A percentile compares a stretch with the other conserved stretches of the same genome.
Evolutionary conservation across 30 jellyfish, hydroid and myxozoan genomes (phyloP).

Genomic region (Turritopsis dohrnii): DNA sequence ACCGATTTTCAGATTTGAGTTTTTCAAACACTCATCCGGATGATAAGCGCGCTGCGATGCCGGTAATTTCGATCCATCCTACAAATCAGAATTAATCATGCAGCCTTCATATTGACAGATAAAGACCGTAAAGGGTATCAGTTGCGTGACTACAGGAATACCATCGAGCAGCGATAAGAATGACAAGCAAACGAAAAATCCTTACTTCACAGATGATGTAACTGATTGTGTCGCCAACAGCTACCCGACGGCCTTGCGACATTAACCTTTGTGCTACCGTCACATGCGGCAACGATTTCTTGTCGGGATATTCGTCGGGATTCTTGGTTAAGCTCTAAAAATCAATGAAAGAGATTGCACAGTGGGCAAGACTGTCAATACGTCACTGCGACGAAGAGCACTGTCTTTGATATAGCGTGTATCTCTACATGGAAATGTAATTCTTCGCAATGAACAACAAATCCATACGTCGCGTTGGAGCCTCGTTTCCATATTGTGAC

Average conservation of each 20-base stretch:
- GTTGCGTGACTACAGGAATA: background rate
- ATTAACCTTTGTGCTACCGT: constrained; percentile 92
- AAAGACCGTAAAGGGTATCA: too few species aligned
- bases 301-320: constrained; percentile 93
- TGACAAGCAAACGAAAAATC: background rate
- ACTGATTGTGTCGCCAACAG: constrained; percentile 95
- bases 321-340: constrained; percentile 74
- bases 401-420: too few species aligned
- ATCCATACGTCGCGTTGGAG: too few species aligned
- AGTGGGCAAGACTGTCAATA: too few species aligned
- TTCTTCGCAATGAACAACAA: too few species aligned
- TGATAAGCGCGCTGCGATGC: constrained; percentile 97
- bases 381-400: too few species aligned
- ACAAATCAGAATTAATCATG: background rate
- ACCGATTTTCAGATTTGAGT: constrained; percentile 67
- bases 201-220: constrained; percentile 87
- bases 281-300: constrained; percentile 90
- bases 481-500: too few species aligned
- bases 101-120: too few species aligned
- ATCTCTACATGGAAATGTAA: too few species aligned
- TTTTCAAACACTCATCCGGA: constrained; percentile 76
- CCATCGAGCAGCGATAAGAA: background rate
- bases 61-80: constrained; percentile 82
- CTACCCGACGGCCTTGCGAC: constrained; percentile 82
- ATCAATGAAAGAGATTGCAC: background rate